A percentile compares a stretch with the other conserved stretches of the same genome.
Conservation (phyloP, 1,140 invertebrate genomes). For the Mercenaria mercenaria region DNA sequence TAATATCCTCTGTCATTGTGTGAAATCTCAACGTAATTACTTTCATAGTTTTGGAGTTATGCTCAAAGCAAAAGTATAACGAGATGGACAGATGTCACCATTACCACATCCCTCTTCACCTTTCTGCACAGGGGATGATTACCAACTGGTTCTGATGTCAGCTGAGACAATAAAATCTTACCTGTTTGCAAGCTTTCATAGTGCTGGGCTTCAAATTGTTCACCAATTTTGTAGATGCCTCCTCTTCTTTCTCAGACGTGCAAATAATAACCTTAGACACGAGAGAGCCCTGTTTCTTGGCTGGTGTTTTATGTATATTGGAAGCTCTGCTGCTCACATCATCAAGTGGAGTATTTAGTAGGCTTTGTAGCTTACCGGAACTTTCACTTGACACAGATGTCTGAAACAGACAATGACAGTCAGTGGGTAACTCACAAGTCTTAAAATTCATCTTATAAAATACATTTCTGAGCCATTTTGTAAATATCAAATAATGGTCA, state of each 20-base stretch:
- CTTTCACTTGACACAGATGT: neutral
- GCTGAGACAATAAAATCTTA: neutral
- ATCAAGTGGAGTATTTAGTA: neutral
- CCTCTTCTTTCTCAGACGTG: neutral
- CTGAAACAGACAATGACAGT: neutral
- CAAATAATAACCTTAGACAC: neutral
- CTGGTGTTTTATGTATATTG: neutral
- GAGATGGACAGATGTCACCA: no score
- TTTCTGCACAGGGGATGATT: no score
- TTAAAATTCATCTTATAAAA: no score
- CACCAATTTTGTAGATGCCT: neutral
- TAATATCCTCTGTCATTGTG: no score
- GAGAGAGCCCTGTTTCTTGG: neutral
- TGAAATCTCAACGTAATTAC: no score
- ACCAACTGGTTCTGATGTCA: no score
- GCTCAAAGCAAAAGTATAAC: no score
- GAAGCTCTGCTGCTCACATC: neutral
- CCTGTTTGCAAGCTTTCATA: conserved; percentile 38
- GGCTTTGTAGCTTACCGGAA: neutral
- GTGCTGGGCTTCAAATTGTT: neutral
- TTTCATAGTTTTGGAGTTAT: no score
- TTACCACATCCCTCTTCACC: no score
- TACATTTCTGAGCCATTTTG: no score
- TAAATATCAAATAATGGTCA: no score
- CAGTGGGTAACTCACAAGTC: neutral